Evolutionary conservation across 2,888 invertebrate genomes (phyloP), one percentile per base, ranked within the genome.

Genomic region (Altica lythri): DNA sequence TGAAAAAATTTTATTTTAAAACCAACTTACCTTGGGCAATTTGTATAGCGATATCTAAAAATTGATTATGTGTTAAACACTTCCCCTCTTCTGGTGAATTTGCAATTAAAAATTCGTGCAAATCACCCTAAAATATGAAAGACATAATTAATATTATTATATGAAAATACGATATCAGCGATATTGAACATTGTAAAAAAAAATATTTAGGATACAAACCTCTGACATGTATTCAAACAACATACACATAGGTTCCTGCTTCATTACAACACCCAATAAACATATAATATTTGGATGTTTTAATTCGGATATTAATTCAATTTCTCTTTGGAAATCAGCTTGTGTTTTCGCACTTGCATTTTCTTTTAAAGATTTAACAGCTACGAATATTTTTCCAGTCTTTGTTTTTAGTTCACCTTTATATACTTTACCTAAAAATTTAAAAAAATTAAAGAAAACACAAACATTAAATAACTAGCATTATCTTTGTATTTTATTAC

Each of bases 221-320:
- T 80, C 87, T 0, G 92, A 90, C 96, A 98, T 97, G 73, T 93
- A 95, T 75, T 99, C 98, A 77, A 98, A 98, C 14, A 99, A 79
- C 93, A 97, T 95, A 72, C 95, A 95, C 74, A 91, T 83, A 0
- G 95, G 95, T 70, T 93, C 90, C 67, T 92, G 90, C 67, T 90
- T 89, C 56, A 92, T 81, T 52, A 93, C 90, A 5, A 95, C 94
- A 0, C 96, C 97, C 53, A 98, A 81, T 63, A 98, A 85, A 75
- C 95, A 94, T 34, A 97, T 93, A 67, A 99, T 94, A 75, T 98
- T 96, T 1, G 93, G 92, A 79, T 98, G 98, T 58, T 91, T 87
- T 55, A 98, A 79, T 74, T 96, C 95, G 0, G 94, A 92, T 81
- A 97, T 95, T 47, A 95, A 80, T 74, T 95, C 95, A 54, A 95